These are phyloP conservation scores for Phrynosoma platyrhinos DNA, from an alignment of 2,113 vertebrate genomes.

Conservation along the genomic window DNA sequence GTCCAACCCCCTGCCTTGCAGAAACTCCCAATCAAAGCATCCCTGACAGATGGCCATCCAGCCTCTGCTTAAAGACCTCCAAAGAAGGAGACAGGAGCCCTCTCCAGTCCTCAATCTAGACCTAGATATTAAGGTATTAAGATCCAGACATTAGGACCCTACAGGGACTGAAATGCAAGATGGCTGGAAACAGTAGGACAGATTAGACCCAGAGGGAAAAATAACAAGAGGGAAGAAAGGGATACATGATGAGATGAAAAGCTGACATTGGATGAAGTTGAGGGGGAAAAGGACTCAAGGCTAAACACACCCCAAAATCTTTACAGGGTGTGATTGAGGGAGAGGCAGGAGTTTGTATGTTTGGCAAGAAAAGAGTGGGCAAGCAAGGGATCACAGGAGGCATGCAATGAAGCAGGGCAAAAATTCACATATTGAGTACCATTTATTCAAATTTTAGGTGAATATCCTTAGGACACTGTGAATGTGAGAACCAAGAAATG, in stretches of 20 bases:
- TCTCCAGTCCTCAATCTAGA: too few species aligned
- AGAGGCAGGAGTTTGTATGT: not conserved
- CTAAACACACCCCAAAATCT: not conserved
- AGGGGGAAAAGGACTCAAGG: not conserved
- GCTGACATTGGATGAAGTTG: not conserved
- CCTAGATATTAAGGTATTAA: too few species aligned
- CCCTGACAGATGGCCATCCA: too few species aligned
- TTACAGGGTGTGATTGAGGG: not conserved
- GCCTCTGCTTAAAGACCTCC: too few species aligned
- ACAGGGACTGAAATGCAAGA: not conserved
- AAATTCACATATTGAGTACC: not conserved
- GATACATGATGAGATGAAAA: too few species aligned
- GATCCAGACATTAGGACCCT: not conserved
- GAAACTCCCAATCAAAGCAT: too few species aligned
- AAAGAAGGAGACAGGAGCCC: too few species aligned
- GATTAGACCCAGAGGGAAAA: not conserved
- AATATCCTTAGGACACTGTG: not conserved
- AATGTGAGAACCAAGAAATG: constrained; percentile 9
- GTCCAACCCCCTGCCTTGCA: too few species aligned
- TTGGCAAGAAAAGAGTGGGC: not conserved
- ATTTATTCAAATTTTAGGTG: constrained; percentile 1
- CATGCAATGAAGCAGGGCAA: not conserved
- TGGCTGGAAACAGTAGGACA: not conserved
- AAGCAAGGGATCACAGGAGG: not conserved
- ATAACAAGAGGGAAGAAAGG: not conserved